Evolutionary conservation across 2,888 invertebrate species (phyloP).

Genomic region (Fragum sueziense): DNA sequence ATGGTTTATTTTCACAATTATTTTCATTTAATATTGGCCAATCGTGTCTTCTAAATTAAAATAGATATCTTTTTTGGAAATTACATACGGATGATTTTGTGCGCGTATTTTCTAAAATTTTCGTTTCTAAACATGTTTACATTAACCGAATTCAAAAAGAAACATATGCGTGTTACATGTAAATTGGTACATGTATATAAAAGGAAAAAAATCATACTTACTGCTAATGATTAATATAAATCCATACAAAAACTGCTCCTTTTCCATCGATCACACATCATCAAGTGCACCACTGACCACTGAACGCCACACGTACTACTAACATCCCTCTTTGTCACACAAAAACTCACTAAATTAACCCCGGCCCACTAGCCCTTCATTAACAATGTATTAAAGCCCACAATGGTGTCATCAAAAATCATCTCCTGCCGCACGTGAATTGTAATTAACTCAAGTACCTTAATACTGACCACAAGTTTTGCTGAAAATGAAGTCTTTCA

Average conservation of each 20-base stretch:
- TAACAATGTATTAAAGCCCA: neutral
- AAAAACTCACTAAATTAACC: neutral
- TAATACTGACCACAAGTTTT: neutral
- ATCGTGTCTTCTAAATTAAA: too few species aligned
- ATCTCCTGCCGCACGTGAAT: neutral
- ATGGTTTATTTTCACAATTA: too few species aligned
- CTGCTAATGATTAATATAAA: neutral
- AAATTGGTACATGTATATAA: too few species aligned
- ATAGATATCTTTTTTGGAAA: too few species aligned
- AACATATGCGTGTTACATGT: too few species aligned
- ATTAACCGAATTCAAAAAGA: too few species aligned
- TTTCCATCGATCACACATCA: neutral
- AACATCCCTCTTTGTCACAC: neutral
- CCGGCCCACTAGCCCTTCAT: neutral
- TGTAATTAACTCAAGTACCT: neutral
- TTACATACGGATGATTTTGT: too few species aligned
- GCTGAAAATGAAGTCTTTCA: neutral
- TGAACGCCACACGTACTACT: neutral
- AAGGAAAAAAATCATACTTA: neutral
- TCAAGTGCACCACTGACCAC: too few species aligned
- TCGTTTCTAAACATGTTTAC: too few species aligned
- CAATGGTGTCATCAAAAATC: neutral
- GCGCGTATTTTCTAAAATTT: too few species aligned
- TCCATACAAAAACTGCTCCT: neutral
- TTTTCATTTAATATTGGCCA: too few species aligned